Evolutionary conservation across 2,888 invertebrate species (phyloP).

Genomic region (Diarsia dahlii): DNA sequence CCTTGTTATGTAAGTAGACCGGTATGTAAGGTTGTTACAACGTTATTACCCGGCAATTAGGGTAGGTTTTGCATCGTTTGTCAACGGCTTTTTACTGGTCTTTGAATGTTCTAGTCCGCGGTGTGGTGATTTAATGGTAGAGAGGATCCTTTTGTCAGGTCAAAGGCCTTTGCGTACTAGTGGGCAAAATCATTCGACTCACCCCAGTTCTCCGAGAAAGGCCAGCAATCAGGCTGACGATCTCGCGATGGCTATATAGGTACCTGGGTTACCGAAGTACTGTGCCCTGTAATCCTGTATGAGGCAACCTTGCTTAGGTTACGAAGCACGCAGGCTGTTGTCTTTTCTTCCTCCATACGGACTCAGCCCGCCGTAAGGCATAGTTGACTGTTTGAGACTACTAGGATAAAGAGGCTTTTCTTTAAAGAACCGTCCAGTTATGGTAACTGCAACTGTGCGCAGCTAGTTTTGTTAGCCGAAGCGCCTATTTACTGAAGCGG

Average conservation of each 20-base stretch:
- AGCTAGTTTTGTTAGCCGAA: too few species aligned
- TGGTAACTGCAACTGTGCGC: neutral
- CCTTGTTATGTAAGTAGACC: slow-evolving; percentile 4
- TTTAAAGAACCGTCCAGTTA: neutral
- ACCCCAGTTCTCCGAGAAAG: neutral
- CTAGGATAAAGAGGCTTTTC: neutral
- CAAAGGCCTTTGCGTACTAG: neutral
- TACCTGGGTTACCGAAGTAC: neutral
- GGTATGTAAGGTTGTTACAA: neutral
- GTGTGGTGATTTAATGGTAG: neutral
- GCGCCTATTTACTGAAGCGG: too few species aligned
- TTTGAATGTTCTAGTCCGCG: neutral
- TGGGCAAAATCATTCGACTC: neutral
- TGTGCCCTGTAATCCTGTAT: neutral
- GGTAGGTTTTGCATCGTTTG: slow-evolving; percentile 5
- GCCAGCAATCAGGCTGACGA: neutral
- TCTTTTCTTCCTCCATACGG: neutral
- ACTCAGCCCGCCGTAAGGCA: neutral
- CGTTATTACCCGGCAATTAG: slow-evolving; percentile 15
- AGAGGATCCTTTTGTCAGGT: neutral
- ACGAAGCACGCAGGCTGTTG: neutral
- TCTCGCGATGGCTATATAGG: neutral
- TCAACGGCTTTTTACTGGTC: slow-evolving; percentile 13
- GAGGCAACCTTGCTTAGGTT: too few species aligned
- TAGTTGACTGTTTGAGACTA: neutral